Evolutionary conservation across 2,797 vertebrate species (phyloP), one percentile per base, ranked within the genome.

Genomic region (Pteropus rufus): DNA sequence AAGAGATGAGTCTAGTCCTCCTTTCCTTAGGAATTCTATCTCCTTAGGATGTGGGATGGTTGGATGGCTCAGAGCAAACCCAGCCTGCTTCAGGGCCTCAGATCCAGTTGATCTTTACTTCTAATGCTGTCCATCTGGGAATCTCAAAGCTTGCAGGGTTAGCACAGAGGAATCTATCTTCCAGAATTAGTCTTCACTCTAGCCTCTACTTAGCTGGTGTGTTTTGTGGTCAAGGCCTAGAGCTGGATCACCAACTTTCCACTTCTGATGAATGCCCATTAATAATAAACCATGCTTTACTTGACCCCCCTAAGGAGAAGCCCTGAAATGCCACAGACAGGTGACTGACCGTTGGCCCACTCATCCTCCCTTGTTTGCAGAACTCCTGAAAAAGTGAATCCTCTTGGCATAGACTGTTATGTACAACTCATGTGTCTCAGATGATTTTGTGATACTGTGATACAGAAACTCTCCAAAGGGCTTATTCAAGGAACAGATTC

Each of bases 401-500:
- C n/a, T 39, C 36, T 52, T 86, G 54, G 46, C 46, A 87, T 11
- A 84, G 31, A 62, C 81, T 58, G 7, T 16, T 75, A 14, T 46
- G 39, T 72, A 44, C 10, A 77, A 69, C 24, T 75, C 54, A 46
- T 73, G 34, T 60, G 52, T 86, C 91, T 65, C 72, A 76, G 49
- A 77, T 52, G 46, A 77, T 80, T 94, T 73, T 44, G 31, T 93
- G 73, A 52, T 73, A 39, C 39, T 62, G 39, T 54, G 24, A 69
- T 29, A n/a, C 67, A 64, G 62, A 81, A 93, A 62, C 56, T 95
- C 90, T 93, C 90, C 76, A 56, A 90, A 89, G 29, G 41, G 31
- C 56, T 85, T 89, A 89, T 96, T 94, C 79, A 90, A 83, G 73
- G 81, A 80, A 67, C 14, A 95, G 84, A 96, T 82, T 93, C 80